Conservation (phyloP, 2,888 invertebrate species). For the Andrena praecox region DNA sequence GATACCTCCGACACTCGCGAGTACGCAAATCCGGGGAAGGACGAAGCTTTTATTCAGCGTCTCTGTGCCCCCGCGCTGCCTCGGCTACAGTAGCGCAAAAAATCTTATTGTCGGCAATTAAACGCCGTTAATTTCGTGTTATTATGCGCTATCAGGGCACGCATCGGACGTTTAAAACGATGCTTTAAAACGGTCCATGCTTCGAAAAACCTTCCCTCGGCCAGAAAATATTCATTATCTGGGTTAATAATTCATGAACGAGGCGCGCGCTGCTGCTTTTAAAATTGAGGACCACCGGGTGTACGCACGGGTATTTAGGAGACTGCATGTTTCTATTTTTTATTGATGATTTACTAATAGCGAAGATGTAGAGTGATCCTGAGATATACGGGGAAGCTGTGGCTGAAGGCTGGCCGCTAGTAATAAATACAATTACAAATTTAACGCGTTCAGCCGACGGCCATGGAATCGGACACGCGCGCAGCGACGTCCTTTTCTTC, state of each 20-base stretch:
- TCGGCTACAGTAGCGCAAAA: not conserved
- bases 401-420: conserved; percentile 30
- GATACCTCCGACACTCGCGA: conserved; percentile 5
- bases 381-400: not conserved
- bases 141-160: not conserved
- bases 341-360: conserved; percentile 2
- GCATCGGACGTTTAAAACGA: not conserved
- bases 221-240: not conserved
- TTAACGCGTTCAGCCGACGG: conserved; percentile 63
- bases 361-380: not conserved
- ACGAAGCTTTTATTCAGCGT: conserved; percentile 1
- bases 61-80: not conserved
- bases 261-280: not conserved
- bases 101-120: conserved; percentile 38
- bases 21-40: not conserved
- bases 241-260: conserved; percentile 5
- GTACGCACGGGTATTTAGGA: not conserved
- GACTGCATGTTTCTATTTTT: not conserved
- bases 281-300: not conserved
- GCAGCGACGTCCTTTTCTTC: conserved; percentile 10
- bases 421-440: conserved; percentile 73
- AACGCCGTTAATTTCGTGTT: conserved; percentile 34
- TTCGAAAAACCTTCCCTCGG: not conserved
- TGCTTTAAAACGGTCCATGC: not conserved
- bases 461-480: conserved; percentile 4